Evolutionary conservation across 2,113 vertebrate species (phyloP).

Genomic region (Camelus bactrianus): DNA sequence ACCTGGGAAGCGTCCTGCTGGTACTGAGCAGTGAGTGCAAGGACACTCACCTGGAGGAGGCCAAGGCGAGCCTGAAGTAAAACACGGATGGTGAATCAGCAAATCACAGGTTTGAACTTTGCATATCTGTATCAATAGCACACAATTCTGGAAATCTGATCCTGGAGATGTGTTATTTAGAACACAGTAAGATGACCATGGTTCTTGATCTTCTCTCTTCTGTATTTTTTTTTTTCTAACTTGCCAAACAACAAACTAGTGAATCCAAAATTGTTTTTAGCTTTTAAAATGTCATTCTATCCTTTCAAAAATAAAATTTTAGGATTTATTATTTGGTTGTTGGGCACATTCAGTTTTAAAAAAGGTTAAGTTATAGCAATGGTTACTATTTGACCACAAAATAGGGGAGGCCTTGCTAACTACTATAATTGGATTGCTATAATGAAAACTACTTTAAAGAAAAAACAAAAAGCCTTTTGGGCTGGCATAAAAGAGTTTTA

Average conservation of each 20-base stretch:
- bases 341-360: neutral
- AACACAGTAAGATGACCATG: conserved; percentile 1
- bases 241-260: neutral
- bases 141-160: conserved; percentile 7
- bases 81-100: neutral
- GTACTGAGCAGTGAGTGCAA: neutral
- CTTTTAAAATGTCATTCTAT: neutral
- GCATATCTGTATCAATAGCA: neutral
- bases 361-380: neutral
- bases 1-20: neutral
- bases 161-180: conserved; percentile 10
- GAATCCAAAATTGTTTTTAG: neutral
- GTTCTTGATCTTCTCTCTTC: neutral
- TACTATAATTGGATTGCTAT: neutral
- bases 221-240: neutral
- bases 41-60: neutral
- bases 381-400: neutral
- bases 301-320: conserved; percentile 21
- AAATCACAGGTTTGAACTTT: conserved; percentile 21
- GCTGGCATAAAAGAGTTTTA: conserved; percentile 6
- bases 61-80: neutral
- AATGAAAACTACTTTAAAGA: conserved; percentile 28
- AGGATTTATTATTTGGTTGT: conserved; percentile 13
- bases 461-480: neutral
- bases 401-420: neutral